These are phyloP conservation scores for Drosophila trapezifrons DNA, from an alignment of 1,140 invertebrate genomes.

Conservation along the genomic window DNA sequence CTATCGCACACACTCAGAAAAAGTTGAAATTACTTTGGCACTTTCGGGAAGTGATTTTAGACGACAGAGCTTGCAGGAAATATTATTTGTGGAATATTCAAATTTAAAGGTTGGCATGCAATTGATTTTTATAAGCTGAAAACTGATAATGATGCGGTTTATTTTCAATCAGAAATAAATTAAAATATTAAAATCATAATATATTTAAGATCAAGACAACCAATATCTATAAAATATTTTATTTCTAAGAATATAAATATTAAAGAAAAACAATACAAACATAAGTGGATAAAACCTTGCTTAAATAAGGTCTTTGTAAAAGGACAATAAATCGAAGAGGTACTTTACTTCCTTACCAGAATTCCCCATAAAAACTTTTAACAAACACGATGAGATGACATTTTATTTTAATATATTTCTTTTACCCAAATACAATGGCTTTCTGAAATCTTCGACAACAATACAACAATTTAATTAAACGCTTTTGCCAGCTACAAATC, in stretches of 20 bases:
- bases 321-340: not conserved
- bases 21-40: slow-evolving; percentile 15
- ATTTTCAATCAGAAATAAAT: not conserved
- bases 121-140: not conserved
- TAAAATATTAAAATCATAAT: not conserved
- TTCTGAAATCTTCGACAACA: not conserved
- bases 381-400: not conserved
- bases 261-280: too few species aligned
- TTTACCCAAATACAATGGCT: not conserved
- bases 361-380: not conserved
- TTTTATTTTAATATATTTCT: not conserved
- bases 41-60: slow-evolving; percentile 3
- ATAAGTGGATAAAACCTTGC: too few species aligned
- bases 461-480: slow-evolving; percentile 14
- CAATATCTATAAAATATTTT: too few species aligned
- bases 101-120: not conserved
- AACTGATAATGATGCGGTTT: not conserved
- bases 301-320: not conserved
- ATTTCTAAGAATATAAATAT: too few species aligned
- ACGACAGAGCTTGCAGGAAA: not conserved
- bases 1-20: slow-evolving; percentile 18
- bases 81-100: not conserved
- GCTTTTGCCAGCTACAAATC: slow-evolving; percentile 7
- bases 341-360: too few species aligned
- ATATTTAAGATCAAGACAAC: too few species aligned